Base-by-base conservation (phyloP, 2,888 invertebrate species). In the Lithophane ornitopus region DNA sequence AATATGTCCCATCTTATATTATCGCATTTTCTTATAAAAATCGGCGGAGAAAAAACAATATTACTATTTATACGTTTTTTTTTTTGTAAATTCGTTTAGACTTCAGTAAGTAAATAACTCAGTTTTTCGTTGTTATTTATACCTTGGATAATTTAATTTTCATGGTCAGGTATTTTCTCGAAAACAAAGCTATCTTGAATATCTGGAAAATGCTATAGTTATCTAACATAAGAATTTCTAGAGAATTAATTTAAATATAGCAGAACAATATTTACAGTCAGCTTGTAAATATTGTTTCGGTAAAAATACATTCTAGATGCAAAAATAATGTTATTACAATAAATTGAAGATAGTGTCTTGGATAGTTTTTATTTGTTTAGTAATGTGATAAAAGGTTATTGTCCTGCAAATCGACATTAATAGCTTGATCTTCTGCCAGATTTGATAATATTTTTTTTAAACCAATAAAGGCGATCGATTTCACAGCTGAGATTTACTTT, bases 11-110 rank as follows among this genome's bases (percentile, higher is more conserved):
- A 75, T 85, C 75, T 78, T 76, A 80, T 75, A 75, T 74, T 76
- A 71, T 85, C 70, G 76, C 73, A 82, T 74, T 77, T 80, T 78
- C 67, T 34, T 72, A 81, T 85, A 87, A 69, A 72, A 84, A 46
- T 1, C 44, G 44, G 34, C 46, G 3, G n/a, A 63, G 62, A 74
- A 75, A 76, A n/a, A 66, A 77, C 22, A 72, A 63, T 70, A 63
- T 46, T n/a, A n/a, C n/a, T n/a, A n/a, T n/a, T n/a, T n/a, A n/a
- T n/a, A n/a, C n/a, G n/a, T n/a, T 66, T 46, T 28, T 46, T 69
- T 73, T 66, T 62, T 16, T 44, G 34, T 72, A 67, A 75, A 70
- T 70, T 63, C 26, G 39, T 41, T 79, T 52, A 22, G 28, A 28
- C 61, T 26, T 63, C n/a, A 56, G 54, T n/a, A n/a, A n/a, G n/a